Percentiles rank a stretch among this genome's conserved stretches.
Conservation (phyloP, 2,113 vertebrate genomes). For the Phodopus roborovskii region DNA sequence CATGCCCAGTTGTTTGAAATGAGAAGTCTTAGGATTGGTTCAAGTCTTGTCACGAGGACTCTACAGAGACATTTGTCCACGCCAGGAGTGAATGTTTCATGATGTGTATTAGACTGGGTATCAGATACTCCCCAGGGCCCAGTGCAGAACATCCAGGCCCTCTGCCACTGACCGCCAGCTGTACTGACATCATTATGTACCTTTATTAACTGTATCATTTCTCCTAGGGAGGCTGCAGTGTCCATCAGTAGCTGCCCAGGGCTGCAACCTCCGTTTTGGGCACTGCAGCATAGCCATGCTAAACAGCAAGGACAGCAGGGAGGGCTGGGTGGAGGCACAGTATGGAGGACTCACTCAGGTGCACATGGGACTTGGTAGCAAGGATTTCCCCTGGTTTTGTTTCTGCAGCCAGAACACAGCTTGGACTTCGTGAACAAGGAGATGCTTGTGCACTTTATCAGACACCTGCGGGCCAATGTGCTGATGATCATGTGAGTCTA, state of each 20-base stretch:
- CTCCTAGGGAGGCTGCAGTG: neutral
- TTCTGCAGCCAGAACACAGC: conserved; percentile 84
- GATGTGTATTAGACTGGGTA: neutral
- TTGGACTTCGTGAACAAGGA: conserved; percentile 79
- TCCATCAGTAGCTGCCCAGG: neutral
- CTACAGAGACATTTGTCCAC: neutral
- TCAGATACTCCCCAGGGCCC: neutral
- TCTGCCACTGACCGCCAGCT: neutral
- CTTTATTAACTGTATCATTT: neutral
- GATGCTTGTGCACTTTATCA: conserved; percentile 80
- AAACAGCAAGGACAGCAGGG: too few relatives aligned
- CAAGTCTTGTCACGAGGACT: neutral
- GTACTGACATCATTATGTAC: neutral
- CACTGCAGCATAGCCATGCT: too few relatives aligned
- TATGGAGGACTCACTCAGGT: rapidly evolving
- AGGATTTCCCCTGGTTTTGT: neutral
- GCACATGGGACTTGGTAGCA: rapidly evolving
- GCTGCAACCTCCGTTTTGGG: too few relatives aligned
- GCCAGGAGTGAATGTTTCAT: neutral
- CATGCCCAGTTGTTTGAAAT: neutral
- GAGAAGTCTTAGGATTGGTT: neutral
- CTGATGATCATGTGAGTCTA: conserved; percentile 90
- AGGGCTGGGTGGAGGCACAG: neutral
- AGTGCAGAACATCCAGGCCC: neutral
- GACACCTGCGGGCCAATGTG: conserved; percentile 85